Conservation (phyloP, 2,113 vertebrate species). For the Carassius carassius region DNA sequence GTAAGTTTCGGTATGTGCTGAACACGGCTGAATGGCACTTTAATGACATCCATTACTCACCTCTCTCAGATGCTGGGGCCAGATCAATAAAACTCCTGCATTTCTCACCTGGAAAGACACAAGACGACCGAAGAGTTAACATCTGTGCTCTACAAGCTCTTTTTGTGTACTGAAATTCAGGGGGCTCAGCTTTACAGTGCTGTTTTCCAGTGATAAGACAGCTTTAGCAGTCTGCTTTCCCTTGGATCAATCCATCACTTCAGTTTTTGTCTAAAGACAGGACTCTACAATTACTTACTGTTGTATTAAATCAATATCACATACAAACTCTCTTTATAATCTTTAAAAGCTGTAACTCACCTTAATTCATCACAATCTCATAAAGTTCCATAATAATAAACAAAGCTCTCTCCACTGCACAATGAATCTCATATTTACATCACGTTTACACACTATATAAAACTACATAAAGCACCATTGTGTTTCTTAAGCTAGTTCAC, state of each 20-base stretch:
- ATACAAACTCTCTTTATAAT: too few relatives aligned
- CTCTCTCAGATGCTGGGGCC: slow-evolving; percentile 94
- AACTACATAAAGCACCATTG: too few relatives aligned
- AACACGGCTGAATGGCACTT: slow-evolving; percentile 32
- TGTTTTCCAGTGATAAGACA: slow-evolving; percentile 12
- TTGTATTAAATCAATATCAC: too few relatives aligned
- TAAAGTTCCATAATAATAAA: too few relatives aligned
- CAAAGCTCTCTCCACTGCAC: too few relatives aligned
- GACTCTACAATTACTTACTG: too few relatives aligned
- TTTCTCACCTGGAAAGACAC: slow-evolving; percentile 87
- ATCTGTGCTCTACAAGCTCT: slow-evolving; percentile 13
- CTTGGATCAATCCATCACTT: neutral
- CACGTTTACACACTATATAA: too few relatives aligned
- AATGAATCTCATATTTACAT: too few relatives aligned
- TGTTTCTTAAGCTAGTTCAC: too few relatives aligned
- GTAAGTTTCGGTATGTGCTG: slow-evolving; percentile 3
- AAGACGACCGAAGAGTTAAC: slow-evolving; percentile 47
- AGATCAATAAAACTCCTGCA: slow-evolving; percentile 98
- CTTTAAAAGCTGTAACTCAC: too few relatives aligned
- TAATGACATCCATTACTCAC: slow-evolving; percentile 81
- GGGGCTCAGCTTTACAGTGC: neutral
- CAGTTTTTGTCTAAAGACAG: neutral
- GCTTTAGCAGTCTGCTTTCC: neutral
- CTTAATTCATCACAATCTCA: too few relatives aligned
- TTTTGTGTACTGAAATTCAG: slow-evolving; percentile 11